Evolutionary conservation across 2,113 vertebrate species (phyloP), one percentile per base, ranked within the genome.

Genomic region (Corythoichthys intestinalis): DNA sequence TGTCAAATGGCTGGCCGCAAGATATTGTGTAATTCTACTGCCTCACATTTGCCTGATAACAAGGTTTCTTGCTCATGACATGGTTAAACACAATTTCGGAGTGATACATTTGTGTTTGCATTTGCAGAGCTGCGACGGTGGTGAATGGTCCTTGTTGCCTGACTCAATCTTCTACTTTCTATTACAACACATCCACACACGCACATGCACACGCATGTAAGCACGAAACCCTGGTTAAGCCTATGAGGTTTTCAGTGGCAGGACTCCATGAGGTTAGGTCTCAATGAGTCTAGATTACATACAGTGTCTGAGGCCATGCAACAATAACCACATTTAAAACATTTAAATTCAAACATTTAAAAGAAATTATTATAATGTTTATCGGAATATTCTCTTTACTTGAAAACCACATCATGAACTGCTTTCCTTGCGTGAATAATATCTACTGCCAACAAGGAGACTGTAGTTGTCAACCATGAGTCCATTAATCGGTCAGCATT

Each of bases 161-260:
- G 50, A 39, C 54, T 66, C 75, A 68, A 12, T 74, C 63, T 61
- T 59, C 38, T 34, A 46, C 59, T 48, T 6, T 53, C 44, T 35
- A 67, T 37, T 11, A 11, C 20, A 49, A 60, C 28, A 61, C 44
- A 73, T 71, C 73, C 64, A 35, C 34, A 72, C 63, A 64, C 72
- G 58, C 37, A 66, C 68, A 57, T 59, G 15, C 52, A 57, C 64
- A 47, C 63, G 66, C 35, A 62, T 47, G 41, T 72, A 67, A 73
- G 75, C 72, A 69, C 75, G 69, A 76, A 70, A 65, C 63, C 46
- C 47, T 75, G 65, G 62, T 77, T 69, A 28, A 28, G 20, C 20
- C 20, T 28, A 75, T 81, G 83, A 86, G 74, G 71, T 75, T 78
- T 73, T 77, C 37, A 72, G n/a, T 82, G 86, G 84, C 77, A 71